phyloP scores from a whole-genome alignment of 1,140 invertebrate species.

The Lepidurus arcticus region DNA sequence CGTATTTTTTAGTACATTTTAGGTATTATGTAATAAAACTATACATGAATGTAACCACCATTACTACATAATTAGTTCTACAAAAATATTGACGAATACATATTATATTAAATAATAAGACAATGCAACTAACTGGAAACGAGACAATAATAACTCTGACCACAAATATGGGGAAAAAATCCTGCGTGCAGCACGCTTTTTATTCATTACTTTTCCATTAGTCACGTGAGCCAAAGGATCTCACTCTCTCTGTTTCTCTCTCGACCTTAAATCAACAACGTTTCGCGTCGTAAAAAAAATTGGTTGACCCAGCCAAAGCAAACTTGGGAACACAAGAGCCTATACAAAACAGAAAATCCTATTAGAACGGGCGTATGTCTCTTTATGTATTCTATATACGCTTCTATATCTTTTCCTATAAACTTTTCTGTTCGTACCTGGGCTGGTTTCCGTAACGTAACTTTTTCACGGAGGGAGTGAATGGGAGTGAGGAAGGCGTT shows the following conservation, averaged over 20 bases:
- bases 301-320: background rate
- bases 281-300: slow-evolving; percentile 18
- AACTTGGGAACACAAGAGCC: background rate
- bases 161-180: background rate
- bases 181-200: background rate
- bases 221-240: background rate
- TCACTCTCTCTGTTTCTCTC: background rate
- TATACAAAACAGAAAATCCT: background rate
- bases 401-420: too few relatives aligned
- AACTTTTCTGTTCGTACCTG: background rate
- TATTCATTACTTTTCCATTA: background rate
- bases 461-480: slow-evolving; percentile 1
- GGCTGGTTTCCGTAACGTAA: background rate
- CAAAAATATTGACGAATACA: too few relatives aligned
- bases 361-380: background rate
- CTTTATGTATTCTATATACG: background rate
- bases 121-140: too few relatives aligned
- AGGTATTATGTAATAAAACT: too few relatives aligned
- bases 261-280: slow-evolving; percentile 7
- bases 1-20: too few relatives aligned
- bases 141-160: too few relatives aligned
- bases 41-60: too few relatives aligned
- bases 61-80: too few relatives aligned
- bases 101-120: too few relatives aligned
- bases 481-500: slow-evolving; percentile 17